These are phyloP conservation scores for Sebastes flavidus DNA, from an alignment of 2,797 vertebrate genomes.

Conservation along the genomic window DNA sequence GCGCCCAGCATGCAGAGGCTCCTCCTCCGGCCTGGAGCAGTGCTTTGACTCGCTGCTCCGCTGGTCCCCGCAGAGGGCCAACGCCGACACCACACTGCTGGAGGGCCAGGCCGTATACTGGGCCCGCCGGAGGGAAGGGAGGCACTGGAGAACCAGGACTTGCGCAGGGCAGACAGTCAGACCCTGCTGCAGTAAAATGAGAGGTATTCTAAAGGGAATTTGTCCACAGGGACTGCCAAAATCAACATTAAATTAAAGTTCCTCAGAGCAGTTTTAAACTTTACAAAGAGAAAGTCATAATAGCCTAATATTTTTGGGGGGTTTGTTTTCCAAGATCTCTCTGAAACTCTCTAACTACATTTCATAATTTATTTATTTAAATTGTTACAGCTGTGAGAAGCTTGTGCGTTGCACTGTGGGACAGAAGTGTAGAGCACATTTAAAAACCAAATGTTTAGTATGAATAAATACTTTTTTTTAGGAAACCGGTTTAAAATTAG, in stretches of 20 bases:
- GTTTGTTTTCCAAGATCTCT: not conserved
- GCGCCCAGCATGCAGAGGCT: not conserved
- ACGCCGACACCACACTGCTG: not conserved
- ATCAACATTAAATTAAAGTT: not conserved
- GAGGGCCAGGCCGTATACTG: not conserved
- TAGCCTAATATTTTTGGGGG: not conserved
- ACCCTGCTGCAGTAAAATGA: not conserved
- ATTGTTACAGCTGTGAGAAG: not conserved
- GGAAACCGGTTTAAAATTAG: not conserved
- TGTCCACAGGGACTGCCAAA: not conserved
- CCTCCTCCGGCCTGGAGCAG: not conserved
- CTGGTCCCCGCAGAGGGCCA: not conserved
- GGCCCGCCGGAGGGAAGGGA: not conserved
- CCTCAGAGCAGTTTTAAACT: not conserved
- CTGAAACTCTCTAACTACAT: not conserved
- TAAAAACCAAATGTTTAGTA: not conserved
- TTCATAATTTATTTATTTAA: not conserved
- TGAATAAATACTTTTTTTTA: not conserved
- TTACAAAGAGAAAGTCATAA: conserved; percentile 13
- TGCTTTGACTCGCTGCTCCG: not conserved
- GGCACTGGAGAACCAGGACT: not conserved
- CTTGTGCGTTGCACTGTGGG: not conserved
- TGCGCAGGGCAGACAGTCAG: not conserved
- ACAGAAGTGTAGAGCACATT: not conserved
- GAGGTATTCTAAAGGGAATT: not conserved